Evolutionary conservation across 2,797 vertebrate genomes (phyloP).

Genomic region (Sebastes taczanowskii): DNA sequence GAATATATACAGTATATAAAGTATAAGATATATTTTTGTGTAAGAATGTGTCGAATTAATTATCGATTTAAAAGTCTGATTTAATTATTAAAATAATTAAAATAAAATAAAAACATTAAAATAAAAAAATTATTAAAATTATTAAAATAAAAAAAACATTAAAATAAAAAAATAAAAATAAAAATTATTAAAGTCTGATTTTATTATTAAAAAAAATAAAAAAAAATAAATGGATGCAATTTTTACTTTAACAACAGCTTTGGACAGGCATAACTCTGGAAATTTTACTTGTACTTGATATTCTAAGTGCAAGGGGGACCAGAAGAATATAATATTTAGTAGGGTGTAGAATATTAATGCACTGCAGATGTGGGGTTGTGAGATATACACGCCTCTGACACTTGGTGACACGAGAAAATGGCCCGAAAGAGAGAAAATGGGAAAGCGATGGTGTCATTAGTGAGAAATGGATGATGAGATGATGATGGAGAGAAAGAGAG

Average conservation of each 20-base stretch:
- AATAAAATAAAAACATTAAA: too few relatives aligned
- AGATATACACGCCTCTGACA: constrained; percentile 12
- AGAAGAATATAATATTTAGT: not conserved
- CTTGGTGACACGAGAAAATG: constrained; percentile 20
- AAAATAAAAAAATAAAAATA: too few relatives aligned
- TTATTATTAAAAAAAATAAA: not conserved
- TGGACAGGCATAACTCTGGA: too few relatives aligned
- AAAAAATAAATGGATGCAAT: not conserved
- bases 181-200: not conserved
- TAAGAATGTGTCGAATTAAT: too few relatives aligned
- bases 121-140: too few relatives aligned
- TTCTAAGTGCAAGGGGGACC: not conserved
- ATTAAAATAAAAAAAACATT: too few relatives aligned
- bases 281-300: not conserved
- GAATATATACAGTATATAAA: too few relatives aligned
- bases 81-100: too few relatives aligned
- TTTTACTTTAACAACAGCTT: not conserved
- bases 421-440: constrained; percentile 6
- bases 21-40: too few relatives aligned
- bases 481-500: not conserved
- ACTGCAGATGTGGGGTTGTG: not conserved
- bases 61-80: too few relatives aligned
- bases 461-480: not conserved
- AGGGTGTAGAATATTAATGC: constrained; percentile 25
- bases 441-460: not conserved